Conservation (phyloP, 2,888 invertebrate species). For the Hirtodrosophila cameraria region DNA sequence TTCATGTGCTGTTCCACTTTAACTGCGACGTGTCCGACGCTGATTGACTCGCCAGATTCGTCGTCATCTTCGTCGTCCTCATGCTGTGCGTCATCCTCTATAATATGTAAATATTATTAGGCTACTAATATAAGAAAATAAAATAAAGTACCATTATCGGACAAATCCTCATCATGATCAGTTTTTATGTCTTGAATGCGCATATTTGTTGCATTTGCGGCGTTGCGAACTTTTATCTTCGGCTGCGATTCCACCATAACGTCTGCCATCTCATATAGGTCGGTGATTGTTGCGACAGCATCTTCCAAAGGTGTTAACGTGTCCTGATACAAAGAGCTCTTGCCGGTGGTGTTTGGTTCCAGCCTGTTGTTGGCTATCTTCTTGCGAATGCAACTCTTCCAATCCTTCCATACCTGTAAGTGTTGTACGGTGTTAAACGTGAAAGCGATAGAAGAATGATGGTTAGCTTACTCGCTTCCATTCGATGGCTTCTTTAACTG, state of each 20-base stretch:
- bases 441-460: neutral
- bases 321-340: conserved; percentile 58
- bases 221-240: conserved; percentile 21
- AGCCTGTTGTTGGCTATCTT: conserved; percentile 59
- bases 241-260: conserved; percentile 51
- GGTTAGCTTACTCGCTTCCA: conserved; percentile 59
- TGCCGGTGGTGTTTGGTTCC: conserved; percentile 56
- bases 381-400: conserved; percentile 65
- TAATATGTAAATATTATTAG: neutral
- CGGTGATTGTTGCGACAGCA: conserved; percentile 60
- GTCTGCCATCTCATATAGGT: conserved; percentile 64
- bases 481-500: conserved; percentile 59
- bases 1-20: conserved; percentile 34
- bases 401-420: conserved; percentile 63
- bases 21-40: conserved; percentile 15
- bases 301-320: conserved; percentile 64
- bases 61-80: conserved; percentile 40
- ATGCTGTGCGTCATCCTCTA: conserved; percentile 33
- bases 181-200: conserved; percentile 43
- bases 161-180: conserved; percentile 40
- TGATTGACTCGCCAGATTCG: conserved; percentile 31
- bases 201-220: conserved; percentile 22
- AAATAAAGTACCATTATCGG: conserved; percentile 50
- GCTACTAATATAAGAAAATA: fast-evolving
- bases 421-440: too few relatives aligned